Conservation (phyloP, 2,888 invertebrate genomes). For the Penaeus monodon region DNA sequence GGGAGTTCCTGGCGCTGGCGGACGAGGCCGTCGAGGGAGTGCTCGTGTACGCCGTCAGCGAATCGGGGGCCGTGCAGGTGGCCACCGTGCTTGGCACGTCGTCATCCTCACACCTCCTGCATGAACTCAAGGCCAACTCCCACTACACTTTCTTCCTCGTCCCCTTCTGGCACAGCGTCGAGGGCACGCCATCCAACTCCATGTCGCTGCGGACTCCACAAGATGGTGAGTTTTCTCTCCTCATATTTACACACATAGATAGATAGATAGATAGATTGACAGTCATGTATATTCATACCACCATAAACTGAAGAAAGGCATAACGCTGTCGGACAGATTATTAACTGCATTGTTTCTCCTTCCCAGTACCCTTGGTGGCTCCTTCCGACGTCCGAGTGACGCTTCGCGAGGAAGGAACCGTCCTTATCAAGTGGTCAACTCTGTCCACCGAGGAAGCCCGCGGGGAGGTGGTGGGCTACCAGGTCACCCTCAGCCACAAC, state of each 20-base stretch:
- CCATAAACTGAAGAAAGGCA: no score
- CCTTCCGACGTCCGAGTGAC: conserved; percentile 23
- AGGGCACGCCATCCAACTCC: conserved; percentile 93
- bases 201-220: conserved; percentile 87
- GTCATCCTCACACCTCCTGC: conserved; percentile 80
- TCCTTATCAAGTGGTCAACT: conserved; percentile 42
- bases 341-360: not conserved
- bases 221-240: conserved; percentile 75
- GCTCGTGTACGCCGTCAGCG: conserved; percentile 75
- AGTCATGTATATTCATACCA: no score
- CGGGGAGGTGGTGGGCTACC: conserved; percentile 52
- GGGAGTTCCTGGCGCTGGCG: conserved; percentile 76
- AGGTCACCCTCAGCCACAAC: conserved; percentile 78
- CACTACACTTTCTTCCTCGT: conserved; percentile 93
- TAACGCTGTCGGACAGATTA: no score
- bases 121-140: conserved; percentile 85
- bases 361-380: conserved; percentile 59
- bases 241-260: no score
- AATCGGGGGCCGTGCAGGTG: conserved; percentile 68
- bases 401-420: conserved; percentile 9
- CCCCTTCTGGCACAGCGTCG: conserved; percentile 87
- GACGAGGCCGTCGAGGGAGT: conserved; percentile 76
- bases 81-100: conserved; percentile 77
- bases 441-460: conserved; percentile 17
- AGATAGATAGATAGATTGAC: no score